These are phyloP conservation scores for Drosophila mettleri DNA, from an alignment of 2,888 invertebrate species.

Conservation along the genomic window DNA sequence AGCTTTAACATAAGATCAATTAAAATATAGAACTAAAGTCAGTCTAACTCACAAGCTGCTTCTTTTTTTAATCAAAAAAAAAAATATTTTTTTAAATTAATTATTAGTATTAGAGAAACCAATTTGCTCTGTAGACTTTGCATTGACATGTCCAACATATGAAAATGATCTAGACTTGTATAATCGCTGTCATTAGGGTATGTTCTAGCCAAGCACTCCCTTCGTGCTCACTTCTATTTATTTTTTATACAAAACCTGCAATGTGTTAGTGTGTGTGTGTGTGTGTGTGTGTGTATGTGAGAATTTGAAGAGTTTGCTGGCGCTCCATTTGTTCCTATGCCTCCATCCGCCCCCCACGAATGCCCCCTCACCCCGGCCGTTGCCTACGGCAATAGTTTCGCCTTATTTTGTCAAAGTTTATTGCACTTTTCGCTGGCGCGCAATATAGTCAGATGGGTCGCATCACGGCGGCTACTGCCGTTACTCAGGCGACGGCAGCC, in stretches of 20 bases:
- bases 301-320: conserved; percentile 54
- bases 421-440: conserved; percentile 69
- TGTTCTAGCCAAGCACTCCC: neutral
- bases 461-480: conserved; percentile 32
- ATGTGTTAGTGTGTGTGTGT: conserved; percentile 16
- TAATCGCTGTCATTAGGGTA: neutral
- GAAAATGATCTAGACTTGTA: no score
- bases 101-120: neutral
- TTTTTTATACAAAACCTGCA: conserved; percentile 7
- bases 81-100: no score
- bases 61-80: no score
- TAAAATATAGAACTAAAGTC: neutral
- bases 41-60: neutral
- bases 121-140: neutral
- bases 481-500: conserved; percentile 25
- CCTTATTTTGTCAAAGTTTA: conserved; percentile 71
- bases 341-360: neutral
- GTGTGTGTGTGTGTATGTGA: conserved; percentile 20
- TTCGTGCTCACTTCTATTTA: neutral
- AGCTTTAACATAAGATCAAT: neutral
- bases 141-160: neutral
- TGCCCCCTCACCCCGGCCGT: neutral
- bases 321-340: conserved; percentile 46
- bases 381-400: conserved; percentile 49
- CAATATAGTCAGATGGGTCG: conserved; percentile 36